Conservation (phyloP, 1,140 invertebrate species). For the Diorhabda carinulata region DNA sequence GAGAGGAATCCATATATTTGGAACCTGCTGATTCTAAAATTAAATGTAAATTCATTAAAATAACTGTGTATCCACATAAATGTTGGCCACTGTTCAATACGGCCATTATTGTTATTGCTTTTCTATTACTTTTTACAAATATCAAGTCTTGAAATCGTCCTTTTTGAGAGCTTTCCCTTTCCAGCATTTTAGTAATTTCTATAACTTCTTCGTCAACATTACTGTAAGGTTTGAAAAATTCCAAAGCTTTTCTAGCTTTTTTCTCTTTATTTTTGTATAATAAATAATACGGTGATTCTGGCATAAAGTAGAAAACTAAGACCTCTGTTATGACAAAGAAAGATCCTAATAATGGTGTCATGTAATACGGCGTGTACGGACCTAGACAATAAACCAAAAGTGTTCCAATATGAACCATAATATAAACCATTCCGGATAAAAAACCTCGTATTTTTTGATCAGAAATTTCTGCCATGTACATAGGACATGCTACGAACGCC, state of each 20-base stretch:
- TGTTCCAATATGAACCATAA: conserved; percentile 37
- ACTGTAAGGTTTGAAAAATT: conserved; percentile 37
- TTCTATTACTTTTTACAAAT: conserved; percentile 36
- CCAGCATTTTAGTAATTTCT: conserved; percentile 42
- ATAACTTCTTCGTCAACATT: conserved; percentile 50
- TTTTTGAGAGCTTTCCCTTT: conserved; percentile 32
- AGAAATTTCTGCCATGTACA: conserved; percentile 43
- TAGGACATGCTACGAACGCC: conserved; percentile 40
- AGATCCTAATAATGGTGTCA: conserved; percentile 31
- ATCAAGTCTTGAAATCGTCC: conserved; percentile 33
- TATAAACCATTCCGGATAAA: conserved; percentile 35
- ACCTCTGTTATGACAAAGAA: conserved; percentile 15
- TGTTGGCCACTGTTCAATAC: conserved; percentile 55
- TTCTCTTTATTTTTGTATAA: conserved; percentile 34
- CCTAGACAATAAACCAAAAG: conserved; percentile 33
- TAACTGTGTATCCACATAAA: conserved; percentile 47
- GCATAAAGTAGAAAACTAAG: conserved; percentile 23
- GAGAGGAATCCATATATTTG: conserved; percentile 26
- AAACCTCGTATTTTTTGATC: conserved; percentile 40
- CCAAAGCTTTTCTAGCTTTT: conserved; percentile 51
- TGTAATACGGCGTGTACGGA: conserved; percentile 29
- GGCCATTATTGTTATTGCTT: conserved; percentile 39
- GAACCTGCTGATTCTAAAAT: conserved; percentile 36
- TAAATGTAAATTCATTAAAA: conserved; percentile 35
- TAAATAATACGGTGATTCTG: conserved; percentile 34